phyloP scores from a whole-genome alignment of 2,797 vertebrate genomes.

The Spinus olivaceus region DNA sequence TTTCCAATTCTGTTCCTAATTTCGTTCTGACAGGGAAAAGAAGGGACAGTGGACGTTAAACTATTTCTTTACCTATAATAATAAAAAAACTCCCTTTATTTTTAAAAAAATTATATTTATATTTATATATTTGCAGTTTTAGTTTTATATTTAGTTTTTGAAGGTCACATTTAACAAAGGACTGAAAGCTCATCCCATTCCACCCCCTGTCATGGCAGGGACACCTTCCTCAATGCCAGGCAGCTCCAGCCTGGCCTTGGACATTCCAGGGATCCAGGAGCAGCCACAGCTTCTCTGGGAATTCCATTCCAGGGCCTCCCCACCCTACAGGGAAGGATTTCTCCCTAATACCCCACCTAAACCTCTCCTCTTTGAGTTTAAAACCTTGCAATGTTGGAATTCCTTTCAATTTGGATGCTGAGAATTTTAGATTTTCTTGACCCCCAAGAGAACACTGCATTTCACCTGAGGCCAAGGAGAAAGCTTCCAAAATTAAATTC shows the following conservation, averaged over 20 bases:
- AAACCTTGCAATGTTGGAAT: background rate
- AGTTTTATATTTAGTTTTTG: too few species aligned
- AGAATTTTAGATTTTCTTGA: background rate
- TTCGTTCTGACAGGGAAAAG: background rate
- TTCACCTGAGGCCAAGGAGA: background rate
- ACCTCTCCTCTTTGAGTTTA: background rate
- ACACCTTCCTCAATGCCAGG: too few species aligned
- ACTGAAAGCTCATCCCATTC: too few species aligned
- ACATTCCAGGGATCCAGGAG: too few species aligned
- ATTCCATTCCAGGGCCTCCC: background rate
- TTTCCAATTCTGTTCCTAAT: background rate
- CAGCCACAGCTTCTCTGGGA: background rate
- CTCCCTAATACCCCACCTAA: too few species aligned
- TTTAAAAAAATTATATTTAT: too few species aligned
- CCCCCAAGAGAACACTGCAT: background rate
- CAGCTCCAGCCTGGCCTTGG: too few species aligned
- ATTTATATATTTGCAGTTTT: too few species aligned
- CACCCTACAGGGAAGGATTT: background rate
- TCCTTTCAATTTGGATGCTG: background rate
- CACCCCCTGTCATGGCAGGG: too few species aligned
- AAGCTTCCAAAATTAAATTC: background rate
- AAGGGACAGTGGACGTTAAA: background rate
- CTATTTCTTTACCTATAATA: too few species aligned
- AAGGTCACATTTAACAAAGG: too few species aligned
- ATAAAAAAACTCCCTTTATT: too few species aligned